These are phyloP conservation scores for Andrena marginata DNA, from an alignment of 2,888 invertebrate genomes.

Conservation along the genomic window DNA sequence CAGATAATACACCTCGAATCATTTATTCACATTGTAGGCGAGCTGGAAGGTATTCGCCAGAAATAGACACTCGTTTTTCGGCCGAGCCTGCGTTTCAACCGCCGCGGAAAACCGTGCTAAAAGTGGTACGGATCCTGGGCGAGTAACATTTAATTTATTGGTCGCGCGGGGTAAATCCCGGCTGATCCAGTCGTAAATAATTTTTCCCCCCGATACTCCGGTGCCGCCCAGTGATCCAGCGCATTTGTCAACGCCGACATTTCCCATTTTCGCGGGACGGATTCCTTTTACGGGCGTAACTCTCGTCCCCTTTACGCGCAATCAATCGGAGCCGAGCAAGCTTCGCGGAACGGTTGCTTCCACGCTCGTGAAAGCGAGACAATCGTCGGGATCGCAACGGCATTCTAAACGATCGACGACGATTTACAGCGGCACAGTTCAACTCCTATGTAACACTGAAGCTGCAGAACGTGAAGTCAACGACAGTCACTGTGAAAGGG, in stretches of 20 bases:
- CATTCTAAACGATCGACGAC: constrained; percentile 48
- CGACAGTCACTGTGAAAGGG: constrained; percentile 98
- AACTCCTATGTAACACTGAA: constrained; percentile 98
- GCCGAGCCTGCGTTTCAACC: too few species aligned
- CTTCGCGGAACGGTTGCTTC: neutral
- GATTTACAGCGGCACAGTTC: constrained; percentile 92
- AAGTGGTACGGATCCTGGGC: neutral
- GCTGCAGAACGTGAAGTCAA: constrained; percentile 99
- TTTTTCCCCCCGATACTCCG: constrained; percentile 22
- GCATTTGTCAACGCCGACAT: constrained; percentile 46
- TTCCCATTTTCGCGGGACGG: constrained; percentile 31
- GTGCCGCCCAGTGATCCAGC: neutral
- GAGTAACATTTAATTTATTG: constrained; percentile 34
- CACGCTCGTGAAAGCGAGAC: constrained; percentile 36
- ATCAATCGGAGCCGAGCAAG: constrained; percentile 31
- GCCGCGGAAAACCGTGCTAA: neutral
- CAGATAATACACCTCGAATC: neutral
- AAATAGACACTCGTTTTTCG: neutral
- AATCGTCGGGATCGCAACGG: constrained; percentile 10
- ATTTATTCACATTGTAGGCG: neutral
- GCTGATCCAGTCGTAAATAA: constrained; percentile 53
- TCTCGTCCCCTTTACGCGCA: neutral
- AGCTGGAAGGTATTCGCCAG: neutral
- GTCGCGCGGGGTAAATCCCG: constrained; percentile 28
- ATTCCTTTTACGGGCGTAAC: constrained; percentile 33